Evolutionary conservation across 2,113 vertebrate genomes (phyloP).

Genomic region (Nanorana parkeri): DNA sequence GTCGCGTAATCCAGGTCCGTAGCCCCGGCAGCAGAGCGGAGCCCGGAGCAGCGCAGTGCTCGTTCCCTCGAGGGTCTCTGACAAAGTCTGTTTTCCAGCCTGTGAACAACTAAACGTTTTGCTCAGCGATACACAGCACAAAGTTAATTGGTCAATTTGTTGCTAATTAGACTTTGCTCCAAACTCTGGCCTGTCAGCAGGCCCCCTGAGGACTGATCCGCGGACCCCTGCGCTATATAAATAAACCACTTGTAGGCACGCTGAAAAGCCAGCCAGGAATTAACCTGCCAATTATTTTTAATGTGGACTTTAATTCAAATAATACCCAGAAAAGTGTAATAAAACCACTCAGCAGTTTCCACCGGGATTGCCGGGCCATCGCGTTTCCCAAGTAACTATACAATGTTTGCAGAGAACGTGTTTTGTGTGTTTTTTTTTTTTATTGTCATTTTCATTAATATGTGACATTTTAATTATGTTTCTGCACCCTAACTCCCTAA

Average conservation of each 20-base stretch:
- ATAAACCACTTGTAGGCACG: not conserved
- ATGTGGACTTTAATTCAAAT: not conserved
- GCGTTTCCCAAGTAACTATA: not conserved
- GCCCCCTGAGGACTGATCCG: not conserved
- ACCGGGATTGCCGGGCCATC: not conserved
- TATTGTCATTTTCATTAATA: slow-evolving; percentile 44
- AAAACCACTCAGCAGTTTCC: not conserved
- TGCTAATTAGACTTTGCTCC: slow-evolving; percentile 17
- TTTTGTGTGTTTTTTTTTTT: not conserved
- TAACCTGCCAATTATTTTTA: slow-evolving; percentile 31
- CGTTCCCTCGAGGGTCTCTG: not conserved
- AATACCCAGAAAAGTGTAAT: not conserved
- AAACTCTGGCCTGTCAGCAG: not conserved
- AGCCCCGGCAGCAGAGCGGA: not conserved
- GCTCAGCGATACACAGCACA: slow-evolving; percentile 7
- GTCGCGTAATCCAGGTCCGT: not conserved
- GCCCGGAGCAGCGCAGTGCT: not conserved
- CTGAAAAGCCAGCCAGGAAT: not conserved
- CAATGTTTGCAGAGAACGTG: not conserved
- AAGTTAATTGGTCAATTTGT: slow-evolving; percentile 32
- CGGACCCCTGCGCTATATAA: slow-evolving; percentile 3
- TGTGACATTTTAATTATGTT: slow-evolving; percentile 46
- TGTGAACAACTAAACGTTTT: slow-evolving; percentile 1
- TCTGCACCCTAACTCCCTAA: not conserved
- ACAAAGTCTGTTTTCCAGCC: not conserved